These are phyloP conservation scores for Carterocephalus palaemon DNA, from an alignment of 2,888 invertebrate genomes.

Conservation along the genomic window DNA sequence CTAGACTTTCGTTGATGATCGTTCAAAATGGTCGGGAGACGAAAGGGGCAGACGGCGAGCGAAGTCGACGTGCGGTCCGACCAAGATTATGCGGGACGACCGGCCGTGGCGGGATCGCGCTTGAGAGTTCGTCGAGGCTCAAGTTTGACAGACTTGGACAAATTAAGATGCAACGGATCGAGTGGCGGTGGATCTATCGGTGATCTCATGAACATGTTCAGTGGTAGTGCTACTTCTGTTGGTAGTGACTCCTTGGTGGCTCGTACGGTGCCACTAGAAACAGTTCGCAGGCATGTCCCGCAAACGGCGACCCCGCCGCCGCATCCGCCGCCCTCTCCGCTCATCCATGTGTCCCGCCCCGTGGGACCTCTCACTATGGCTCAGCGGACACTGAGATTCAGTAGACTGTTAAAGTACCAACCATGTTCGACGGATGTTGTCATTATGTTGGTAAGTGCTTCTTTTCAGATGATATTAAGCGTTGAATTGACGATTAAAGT, in stretches of 20 bases:
- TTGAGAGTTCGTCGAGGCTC: constrained; percentile 83
- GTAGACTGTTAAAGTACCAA: constrained; percentile 83
- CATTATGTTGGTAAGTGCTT: constrained; percentile 62
- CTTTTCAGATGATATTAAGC: neutral
- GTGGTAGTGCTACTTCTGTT: constrained; percentile 84
- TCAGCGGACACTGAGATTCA: constrained; percentile 83
- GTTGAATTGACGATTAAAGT: too few species aligned
- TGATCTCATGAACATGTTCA: constrained; percentile 88
- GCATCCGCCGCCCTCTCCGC: constrained; percentile 58
- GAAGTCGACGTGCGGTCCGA: constrained; percentile 76
- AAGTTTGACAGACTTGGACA: constrained; percentile 85
- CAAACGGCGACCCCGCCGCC: constrained; percentile 71
- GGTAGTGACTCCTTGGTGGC: constrained; percentile 86
- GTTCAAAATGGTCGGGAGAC: constrained; percentile 58
- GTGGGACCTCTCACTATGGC: constrained; percentile 82
- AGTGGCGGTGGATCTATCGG: constrained; percentile 83
- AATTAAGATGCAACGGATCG: constrained; percentile 72
- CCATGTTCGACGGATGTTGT: constrained; percentile 74
- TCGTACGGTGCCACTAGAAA: constrained; percentile 84
- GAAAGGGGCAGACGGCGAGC: constrained; percentile 67
- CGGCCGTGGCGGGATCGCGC: constrained; percentile 69
- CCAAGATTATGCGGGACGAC: constrained; percentile 71
- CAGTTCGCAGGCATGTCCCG: constrained; percentile 76
- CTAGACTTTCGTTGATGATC: constrained; percentile 29
- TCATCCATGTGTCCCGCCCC: constrained; percentile 63